Evolutionary conservation across 1,140 invertebrate species (phyloP), one percentile per base, ranked within the genome.

Genomic region (Formica exsecta): DNA sequence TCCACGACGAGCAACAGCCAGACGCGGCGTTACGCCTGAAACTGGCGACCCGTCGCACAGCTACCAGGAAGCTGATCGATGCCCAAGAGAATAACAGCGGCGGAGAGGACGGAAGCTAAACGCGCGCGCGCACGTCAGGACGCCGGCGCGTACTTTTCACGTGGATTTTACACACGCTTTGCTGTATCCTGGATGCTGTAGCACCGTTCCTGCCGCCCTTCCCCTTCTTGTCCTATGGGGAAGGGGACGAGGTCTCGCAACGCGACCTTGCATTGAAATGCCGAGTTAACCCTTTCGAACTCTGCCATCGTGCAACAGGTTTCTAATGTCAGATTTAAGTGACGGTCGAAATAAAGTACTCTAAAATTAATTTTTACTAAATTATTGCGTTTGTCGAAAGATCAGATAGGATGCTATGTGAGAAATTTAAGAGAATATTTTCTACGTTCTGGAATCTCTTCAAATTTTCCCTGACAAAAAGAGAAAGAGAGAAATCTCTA

Each of bases 61-160:
- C 85, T 65, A 87, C 73, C 79, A 77, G 71, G 75, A 89, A 80
- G 86, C 88, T 91, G 91, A 92, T 92, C 91, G 91, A 92, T 92
- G 89, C 89, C 75, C 80, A 83, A 91, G 83, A 89, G 91, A 91
- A 88, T 86, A 86, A 73, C 85, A 64, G 66, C 76, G 81, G 84
- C 61, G 85, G 89, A 73, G 88, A 87, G 88, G 61, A 66, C 59
- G 81, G 85, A 68, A 79, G 59, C 57, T 54, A 81, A 80, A 29
- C 3, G 48, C 44, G 44, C 44, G 44, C 44, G 44, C 44, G 44
- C 44, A 11, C 86, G 64, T 80, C 86, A 87, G 86, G 86, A 92
- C 92, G 92, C 92, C 92, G 92, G 92, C 92, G 92, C 91, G 87
- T 73, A 73, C 66, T 90, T 81, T 85, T 90, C 89, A 87, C 88